Conservation (phyloP, 2,888 invertebrate genomes). For the Ophion slaviceki region DNA sequence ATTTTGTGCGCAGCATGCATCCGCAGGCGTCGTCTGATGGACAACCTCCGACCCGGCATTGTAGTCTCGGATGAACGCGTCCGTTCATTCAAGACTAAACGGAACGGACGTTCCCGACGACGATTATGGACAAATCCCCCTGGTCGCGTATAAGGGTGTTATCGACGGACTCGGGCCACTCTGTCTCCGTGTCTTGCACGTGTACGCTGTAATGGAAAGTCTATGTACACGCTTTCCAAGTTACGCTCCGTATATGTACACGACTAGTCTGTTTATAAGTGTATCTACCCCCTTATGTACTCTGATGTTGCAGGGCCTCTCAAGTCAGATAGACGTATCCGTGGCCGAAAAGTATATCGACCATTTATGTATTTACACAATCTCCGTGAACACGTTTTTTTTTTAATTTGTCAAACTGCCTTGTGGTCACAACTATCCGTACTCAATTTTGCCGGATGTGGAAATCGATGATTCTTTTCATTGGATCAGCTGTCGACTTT, state of each 20-base stretch:
- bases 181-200: constrained; percentile 28
- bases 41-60: constrained; percentile 50
- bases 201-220: constrained; percentile 8
- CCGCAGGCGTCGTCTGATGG: neutral
- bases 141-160: constrained; percentile 59
- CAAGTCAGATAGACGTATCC: neutral
- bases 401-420: too few species aligned
- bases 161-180: constrained; percentile 53
- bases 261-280: neutral
- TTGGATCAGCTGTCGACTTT: too few species aligned
- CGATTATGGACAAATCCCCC: constrained; percentile 54
- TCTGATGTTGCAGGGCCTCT: neutral
- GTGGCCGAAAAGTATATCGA: neutral
- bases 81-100: constrained; percentile 50
- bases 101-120: constrained; percentile 53
- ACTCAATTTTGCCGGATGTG: too few species aligned
- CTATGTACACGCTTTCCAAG: constrained; percentile 13
- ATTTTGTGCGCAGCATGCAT: constrained; percentile 35
- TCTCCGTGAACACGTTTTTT: neutral
- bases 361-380: neutral
- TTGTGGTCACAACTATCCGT: too few species aligned
- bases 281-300: constrained; percentile 13
- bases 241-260: constrained; percentile 7
- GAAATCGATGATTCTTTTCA: too few species aligned
- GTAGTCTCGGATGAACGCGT: neutral